These are phyloP conservation scores for Idaea aversata DNA, from an alignment of 2,888 invertebrate genomes.

Conservation along the genomic window DNA sequence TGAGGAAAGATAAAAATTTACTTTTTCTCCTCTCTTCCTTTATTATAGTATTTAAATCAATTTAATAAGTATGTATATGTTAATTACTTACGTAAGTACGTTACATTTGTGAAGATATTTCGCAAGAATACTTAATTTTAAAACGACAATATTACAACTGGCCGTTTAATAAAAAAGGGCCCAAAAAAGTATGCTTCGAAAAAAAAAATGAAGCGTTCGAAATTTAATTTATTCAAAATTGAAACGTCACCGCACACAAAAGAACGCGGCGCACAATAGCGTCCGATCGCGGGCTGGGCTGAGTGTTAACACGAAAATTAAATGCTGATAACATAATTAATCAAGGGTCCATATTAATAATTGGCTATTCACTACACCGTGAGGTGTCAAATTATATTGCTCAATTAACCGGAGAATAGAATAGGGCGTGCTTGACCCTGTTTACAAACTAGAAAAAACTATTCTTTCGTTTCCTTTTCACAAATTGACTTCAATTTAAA, in stretches of 20 bases:
- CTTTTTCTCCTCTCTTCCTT: neutral
- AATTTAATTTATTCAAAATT: conserved; percentile 81
- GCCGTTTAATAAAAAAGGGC: conserved; percentile 62
- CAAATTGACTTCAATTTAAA: neutral
- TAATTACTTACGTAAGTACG: neutral
- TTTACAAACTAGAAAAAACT: conserved; percentile 49
- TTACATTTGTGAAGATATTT: no score
- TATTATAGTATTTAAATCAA: no score
- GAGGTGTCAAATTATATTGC: conserved; percentile 80
- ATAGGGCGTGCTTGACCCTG: conserved; percentile 64
- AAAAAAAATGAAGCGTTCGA: conserved; percentile 79
- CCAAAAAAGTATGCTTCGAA: conserved; percentile 9
- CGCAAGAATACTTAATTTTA: conserved; percentile 40
- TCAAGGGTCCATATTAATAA: conserved; percentile 79
- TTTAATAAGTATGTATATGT: neutral
- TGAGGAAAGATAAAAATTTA: neutral
- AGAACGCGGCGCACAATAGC: conserved; percentile 69
- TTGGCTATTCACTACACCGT: conserved; percentile 77
- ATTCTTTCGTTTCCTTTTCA: conserved; percentile 32
- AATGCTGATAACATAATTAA: conserved; percentile 81
- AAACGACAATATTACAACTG: conserved; percentile 71
- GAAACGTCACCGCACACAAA: conserved; percentile 78
- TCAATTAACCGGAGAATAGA: conserved; percentile 77
- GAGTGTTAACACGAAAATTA: conserved; percentile 80
- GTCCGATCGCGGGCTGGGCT: conserved; percentile 50